These are phyloP conservation scores for Tromatobia lineatoria DNA, from an alignment of 2,888 invertebrate genomes.

Conservation along the genomic window DNA sequence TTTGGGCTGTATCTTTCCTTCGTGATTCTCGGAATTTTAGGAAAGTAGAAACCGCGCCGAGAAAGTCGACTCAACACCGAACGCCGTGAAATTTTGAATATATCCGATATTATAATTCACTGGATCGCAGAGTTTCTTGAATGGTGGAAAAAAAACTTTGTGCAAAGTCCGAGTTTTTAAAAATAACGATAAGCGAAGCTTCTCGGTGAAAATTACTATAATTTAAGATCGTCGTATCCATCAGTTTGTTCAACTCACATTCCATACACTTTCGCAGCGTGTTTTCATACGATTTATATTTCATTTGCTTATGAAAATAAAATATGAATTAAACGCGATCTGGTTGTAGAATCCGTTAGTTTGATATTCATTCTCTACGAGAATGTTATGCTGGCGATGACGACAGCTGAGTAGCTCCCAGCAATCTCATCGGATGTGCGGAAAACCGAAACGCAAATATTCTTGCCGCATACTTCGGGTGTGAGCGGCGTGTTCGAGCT, in stretches of 20 bases:
- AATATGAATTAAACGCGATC: too few relatives aligned
- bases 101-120: background rate
- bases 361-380: background rate
- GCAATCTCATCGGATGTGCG: constrained; percentile 1
- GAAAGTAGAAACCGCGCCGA: constrained; percentile 10
- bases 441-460: constrained; percentile 17
- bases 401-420: background rate
- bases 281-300: too few relatives aligned
- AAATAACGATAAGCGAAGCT: too few relatives aligned
- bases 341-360: too few relatives aligned
- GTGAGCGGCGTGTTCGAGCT: too few relatives aligned
- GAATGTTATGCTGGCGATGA: background rate
- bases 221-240: too few relatives aligned
- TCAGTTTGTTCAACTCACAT: too few relatives aligned
- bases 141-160: background rate
- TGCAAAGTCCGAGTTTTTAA: background rate
- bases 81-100: background rate
- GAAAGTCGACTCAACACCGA: background rate
- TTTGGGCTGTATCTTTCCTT: background rate
- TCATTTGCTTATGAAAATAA: too few relatives aligned
- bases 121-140: background rate
- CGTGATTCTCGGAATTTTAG: constrained; percentile 16
- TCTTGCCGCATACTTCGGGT: background rate
- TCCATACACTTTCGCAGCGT: too few relatives aligned
- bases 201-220: too few relatives aligned